These are phyloP conservation scores for Osmoderma eremita DNA, from an alignment of 2,888 invertebrate species.

Conservation along the genomic window DNA sequence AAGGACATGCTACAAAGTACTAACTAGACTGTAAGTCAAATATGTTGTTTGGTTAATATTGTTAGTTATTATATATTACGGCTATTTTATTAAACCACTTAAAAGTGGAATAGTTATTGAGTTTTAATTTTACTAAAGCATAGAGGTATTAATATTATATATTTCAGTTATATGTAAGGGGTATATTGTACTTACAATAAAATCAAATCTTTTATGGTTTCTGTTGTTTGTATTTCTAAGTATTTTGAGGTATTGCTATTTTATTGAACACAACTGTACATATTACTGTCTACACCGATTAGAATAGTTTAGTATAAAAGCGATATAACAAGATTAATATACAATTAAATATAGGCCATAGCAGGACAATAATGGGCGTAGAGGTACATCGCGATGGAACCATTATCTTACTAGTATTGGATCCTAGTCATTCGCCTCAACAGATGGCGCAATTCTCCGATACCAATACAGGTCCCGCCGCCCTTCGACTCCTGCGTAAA, in stretches of 20 bases:
- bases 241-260: too few relatives aligned
- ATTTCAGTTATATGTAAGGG: too few relatives aligned
- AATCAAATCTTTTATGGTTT: conserved; percentile 10
- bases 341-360: conserved; percentile 76
- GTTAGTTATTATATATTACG: conserved; percentile 1
- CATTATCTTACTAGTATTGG: conserved; percentile 78
- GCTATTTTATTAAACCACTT: too few relatives aligned
- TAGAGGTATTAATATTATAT: too few relatives aligned
- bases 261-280: too few relatives aligned
- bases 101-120: conserved; percentile 3
- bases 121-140: background rate
- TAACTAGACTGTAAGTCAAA: too few relatives aligned
- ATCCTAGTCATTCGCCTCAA: conserved; percentile 84
- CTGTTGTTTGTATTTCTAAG: background rate
- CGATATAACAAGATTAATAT: background rate
- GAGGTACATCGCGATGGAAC: conserved; percentile 77
- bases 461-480: conserved; percentile 68
- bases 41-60: too few relatives aligned
- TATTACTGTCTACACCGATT: too few relatives aligned
- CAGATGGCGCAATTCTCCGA: conserved; percentile 77
- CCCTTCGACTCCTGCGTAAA: conserved; percentile 76
- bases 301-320: too few relatives aligned
- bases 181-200: conserved; percentile 4
- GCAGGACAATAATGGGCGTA: conserved; percentile 88
- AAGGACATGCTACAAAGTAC: too few relatives aligned